Conservation (phyloP, 2,113 vertebrate species). For the Columba janthina region DNA sequence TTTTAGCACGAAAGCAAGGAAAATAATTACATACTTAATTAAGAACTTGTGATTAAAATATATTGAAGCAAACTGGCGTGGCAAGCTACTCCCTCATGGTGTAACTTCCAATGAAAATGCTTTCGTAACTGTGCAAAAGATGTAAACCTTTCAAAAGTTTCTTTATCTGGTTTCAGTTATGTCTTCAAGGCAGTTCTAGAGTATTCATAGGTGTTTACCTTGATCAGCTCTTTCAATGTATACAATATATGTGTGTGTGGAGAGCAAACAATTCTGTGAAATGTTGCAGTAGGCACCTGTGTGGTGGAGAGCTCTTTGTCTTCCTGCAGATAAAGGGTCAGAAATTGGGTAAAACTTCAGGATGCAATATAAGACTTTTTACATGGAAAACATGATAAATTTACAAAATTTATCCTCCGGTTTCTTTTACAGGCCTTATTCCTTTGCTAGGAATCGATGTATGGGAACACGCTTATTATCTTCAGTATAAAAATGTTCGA, state of each 20-base stretch:
- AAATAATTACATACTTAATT: neutral
- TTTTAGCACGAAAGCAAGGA: neutral
- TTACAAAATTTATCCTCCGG: neutral
- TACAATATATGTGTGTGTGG: neutral
- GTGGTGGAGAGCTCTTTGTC: neutral
- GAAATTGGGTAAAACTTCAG: neutral
- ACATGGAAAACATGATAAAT: neutral
- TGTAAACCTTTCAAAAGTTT: neutral
- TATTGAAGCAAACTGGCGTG: neutral
- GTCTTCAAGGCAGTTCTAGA: neutral
- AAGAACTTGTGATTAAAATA: neutral
- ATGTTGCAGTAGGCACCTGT: rapidly evolving
- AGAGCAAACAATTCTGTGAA: neutral
- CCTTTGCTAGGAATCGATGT: conserved; percentile 97
- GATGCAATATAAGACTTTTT: neutral
- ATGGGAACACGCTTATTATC: conserved; percentile 98
- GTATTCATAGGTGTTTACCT: neutral
- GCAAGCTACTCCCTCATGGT: neutral
- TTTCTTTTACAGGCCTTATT: conserved; percentile 81
- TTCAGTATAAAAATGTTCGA: conserved; percentile 97
- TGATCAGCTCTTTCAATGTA: neutral
- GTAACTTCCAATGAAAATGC: neutral
- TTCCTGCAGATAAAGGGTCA: neutral
- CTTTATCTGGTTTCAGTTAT: neutral
- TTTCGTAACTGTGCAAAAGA: neutral